Evolutionary conservation across 2,888 invertebrate genomes (phyloP).

Genomic region (Clostera curtula): DNA sequence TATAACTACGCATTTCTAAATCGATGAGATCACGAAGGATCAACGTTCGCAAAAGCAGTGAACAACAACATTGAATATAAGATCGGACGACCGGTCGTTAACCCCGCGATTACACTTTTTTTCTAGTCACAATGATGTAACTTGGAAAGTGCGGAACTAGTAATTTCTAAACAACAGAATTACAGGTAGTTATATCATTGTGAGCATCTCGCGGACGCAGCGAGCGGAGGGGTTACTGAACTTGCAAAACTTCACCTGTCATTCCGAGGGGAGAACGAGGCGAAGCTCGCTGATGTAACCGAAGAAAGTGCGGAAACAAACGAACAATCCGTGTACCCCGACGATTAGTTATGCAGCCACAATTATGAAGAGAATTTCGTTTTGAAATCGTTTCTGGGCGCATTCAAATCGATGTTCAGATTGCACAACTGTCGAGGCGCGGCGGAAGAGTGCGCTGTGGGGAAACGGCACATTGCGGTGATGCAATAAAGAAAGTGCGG

Average conservation of each 20-base stretch:
- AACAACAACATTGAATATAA: slow-evolving; percentile 47
- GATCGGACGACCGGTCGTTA: slow-evolving; percentile 52
- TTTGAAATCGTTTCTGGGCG: slow-evolving; percentile 41
- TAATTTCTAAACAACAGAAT: slow-evolving; percentile 54
- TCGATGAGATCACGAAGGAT: slow-evolving; percentile 71
- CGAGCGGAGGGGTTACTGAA: slow-evolving; percentile 57
- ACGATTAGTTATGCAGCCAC: slow-evolving; percentile 24
- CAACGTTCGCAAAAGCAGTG: slow-evolving; percentile 64
- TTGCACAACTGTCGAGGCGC: slow-evolving; percentile 53
- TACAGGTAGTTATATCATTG: slow-evolving; percentile 55
- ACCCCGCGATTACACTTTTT: slow-evolving; percentile 54
- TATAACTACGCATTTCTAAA: slow-evolving; percentile 19
- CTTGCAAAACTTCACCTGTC: slow-evolving; percentile 68
- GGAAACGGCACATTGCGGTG: slow-evolving; percentile 61
- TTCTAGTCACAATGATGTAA: slow-evolving; percentile 56
- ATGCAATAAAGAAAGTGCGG: slow-evolving; percentile 74
- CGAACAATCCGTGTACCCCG: slow-evolving; percentile 19
- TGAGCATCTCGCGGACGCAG: slow-evolving; percentile 51
- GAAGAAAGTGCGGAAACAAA: slow-evolving; percentile 53
- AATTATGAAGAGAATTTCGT: slow-evolving; percentile 33
- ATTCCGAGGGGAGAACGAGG: slow-evolving; percentile 43
- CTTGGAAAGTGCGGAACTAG: slow-evolving; percentile 69
- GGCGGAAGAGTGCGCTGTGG: slow-evolving; percentile 68
- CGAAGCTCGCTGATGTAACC: slow-evolving; percentile 39
- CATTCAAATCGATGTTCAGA: slow-evolving; percentile 36